phyloP scores from a whole-genome alignment of 64 coral and sea anemone species.

The Pocillopora verrucosa region DNA sequence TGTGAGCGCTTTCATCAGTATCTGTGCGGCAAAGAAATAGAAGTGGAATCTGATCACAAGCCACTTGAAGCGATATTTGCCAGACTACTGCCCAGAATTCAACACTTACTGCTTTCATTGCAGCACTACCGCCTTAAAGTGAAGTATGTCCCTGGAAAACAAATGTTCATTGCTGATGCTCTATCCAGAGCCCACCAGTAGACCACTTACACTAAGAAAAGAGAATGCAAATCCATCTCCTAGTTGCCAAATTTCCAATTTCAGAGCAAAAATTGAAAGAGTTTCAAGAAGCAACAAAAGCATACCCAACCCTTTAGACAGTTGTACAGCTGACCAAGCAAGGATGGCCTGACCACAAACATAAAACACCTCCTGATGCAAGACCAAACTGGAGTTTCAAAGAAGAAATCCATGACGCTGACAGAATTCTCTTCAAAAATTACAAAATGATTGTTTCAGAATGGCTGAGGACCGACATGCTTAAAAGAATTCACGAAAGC shows the following conservation, averaged over 20 bases:
- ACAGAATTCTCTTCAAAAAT: slow-evolving; percentile 7
- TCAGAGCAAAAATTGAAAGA: too few species aligned
- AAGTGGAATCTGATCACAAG: slow-evolving; percentile 25
- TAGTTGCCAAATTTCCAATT: not conserved
- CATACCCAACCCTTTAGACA: too few species aligned
- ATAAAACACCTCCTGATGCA: not conserved
- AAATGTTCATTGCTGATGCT: not conserved
- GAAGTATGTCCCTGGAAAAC: not conserved
- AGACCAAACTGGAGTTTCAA: slow-evolving; percentile 23
- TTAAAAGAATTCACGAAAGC: not conserved
- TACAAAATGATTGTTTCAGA: slow-evolving; percentile 18
- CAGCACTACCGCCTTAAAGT: slow-evolving; percentile 21
- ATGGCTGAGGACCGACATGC: not conserved
- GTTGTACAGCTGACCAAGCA: too few species aligned
- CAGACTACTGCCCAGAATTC: not conserved
- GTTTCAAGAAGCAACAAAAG: too few species aligned
- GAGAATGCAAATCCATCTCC: not conserved
- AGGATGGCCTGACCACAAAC: not conserved
- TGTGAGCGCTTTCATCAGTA: slow-evolving; percentile 45
- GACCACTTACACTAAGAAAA: not conserved
- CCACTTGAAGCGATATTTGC: slow-evolving; percentile 13
- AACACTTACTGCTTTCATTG: slow-evolving; percentile 10
- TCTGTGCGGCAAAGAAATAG: slow-evolving; percentile 11
- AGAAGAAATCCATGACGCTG: slow-evolving; percentile 13
- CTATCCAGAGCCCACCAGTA: not conserved